Evolutionary conservation across 2,888 invertebrate genomes (phyloP), one percentile per base, ranked within the genome.

Genomic region (Eilema depressum): DNA sequence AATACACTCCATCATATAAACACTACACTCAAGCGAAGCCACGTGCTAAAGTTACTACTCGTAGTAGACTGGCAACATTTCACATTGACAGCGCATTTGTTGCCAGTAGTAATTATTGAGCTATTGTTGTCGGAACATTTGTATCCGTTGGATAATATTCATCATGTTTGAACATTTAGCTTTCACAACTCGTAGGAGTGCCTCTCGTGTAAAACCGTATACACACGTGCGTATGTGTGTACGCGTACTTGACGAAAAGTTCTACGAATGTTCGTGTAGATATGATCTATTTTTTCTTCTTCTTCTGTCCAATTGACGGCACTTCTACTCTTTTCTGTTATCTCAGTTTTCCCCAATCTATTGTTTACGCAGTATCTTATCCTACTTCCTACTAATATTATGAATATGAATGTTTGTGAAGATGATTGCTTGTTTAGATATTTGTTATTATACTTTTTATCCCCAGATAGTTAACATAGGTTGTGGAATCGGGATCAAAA

Each of bases 131-230:
- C 70, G 69, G 63, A 65, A 63, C 47, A 63, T 53, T 26, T 68
- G 74, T 69, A 70, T 57, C 53, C 4, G 57, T 53, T 53, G 53
- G n/a, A 28, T 8, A 17, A 57, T 61, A 63, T 68, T 64, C 71
- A 74, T 75, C 67, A 74, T 63, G 63, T 72, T 70, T 66, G 65
- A 62, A 37, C 47, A 57, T 57, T 65, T 57, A 64, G 70, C 79
- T 81, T 81, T 79, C 81, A 74, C 74, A 74, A 73, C 62, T 23
- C 20, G 76, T 74, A 70, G 73, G 76, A 73, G 76, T 70, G 68
- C 28, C 26, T 23, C 25, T 26, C 17, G 12, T 25, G 25, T 25
- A 28, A 5, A 59, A 23, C 26, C 59, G 0, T 5, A 26, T 20
- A 26, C 26, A 25, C 23, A 26, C 59, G 26, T 23, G 23, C 14